These are phyloP conservation scores for Drosophila affinis DNA, from an alignment of 2,888 invertebrate genomes.

Conservation along the genomic window DNA sequence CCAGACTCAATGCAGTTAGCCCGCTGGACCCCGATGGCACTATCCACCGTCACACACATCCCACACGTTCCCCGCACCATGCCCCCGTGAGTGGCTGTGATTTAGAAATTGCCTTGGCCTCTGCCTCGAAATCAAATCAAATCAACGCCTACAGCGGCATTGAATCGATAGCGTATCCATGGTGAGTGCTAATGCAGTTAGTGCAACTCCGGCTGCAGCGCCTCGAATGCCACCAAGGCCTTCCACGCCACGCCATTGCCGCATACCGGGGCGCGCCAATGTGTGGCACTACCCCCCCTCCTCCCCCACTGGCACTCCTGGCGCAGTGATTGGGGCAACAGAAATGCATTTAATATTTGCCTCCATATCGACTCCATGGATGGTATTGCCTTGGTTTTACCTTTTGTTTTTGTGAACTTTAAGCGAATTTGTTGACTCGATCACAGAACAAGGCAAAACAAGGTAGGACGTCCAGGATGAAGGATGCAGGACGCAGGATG, in stretches of 20 bases:
- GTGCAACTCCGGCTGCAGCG: conserved; percentile 7
- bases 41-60: no score
- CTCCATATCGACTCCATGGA: neutral
- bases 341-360: conserved; percentile 64
- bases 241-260: neutral
- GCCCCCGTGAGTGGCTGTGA: neutral
- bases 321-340: conserved; percentile 48
- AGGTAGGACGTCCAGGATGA: conserved; percentile 17
- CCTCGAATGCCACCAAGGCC: neutral
- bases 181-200: conserved; percentile 42
- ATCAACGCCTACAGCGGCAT: conserved; percentile 28
- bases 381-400: conserved; percentile 15
- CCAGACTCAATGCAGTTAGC: neutral
- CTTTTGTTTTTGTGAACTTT: conserved; percentile 70
- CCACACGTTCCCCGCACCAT: neutral
- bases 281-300: neutral
- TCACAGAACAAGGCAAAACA: conserved; percentile 49
- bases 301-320: no score
- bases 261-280: neutral
- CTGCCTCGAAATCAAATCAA: conserved; percentile 33
- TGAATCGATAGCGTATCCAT: conserved; percentile 1
- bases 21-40: neutral
- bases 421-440: conserved; percentile 75
- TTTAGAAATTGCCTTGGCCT: conserved; percentile 28
- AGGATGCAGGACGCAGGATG: no score